Base-by-base conservation (phyloP, 2,113 vertebrate species). In the Cyrtonyx montezumae region DNA sequence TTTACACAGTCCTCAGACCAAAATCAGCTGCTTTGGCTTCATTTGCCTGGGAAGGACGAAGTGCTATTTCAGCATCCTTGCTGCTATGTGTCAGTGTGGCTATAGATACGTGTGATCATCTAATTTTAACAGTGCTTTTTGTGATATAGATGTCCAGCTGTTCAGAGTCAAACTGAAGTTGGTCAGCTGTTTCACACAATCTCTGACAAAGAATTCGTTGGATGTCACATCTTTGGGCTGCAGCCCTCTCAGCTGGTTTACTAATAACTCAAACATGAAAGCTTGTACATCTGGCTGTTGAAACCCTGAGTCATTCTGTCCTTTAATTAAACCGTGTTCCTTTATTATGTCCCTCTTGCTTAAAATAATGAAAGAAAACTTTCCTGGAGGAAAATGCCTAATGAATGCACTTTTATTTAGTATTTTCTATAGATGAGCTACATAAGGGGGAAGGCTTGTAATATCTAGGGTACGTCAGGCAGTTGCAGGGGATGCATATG, bases 401-500 rank as follows among this genome's bases (percentile, higher is more conserved):
- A 11, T 45, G 66, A 71, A 55, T 34, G 55, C 11, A 40, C 16
- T 89, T 87, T 18, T 81, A 34, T 67, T 84, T 48, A 32, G 53
- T 67, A 28, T 94, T 78, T 86, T 90, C 74, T 83, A 23, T 55
- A 45, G 65, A 85, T 59, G 32, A 84, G 68, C 56, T 65, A 73
- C 90, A 83, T 48, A 65, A 82, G 19, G 51, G 63, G 49, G 30
- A 59, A 65, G 84, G 36, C 74, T n/a, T 49, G 48, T 77, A 59
- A 28, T 84, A 87, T 88, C 78, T 79, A 40, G 87, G 34, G 11
- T 83, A 70, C 28, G 62, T 61, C 53, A 59, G 91, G 90, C 89
- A 78, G 92, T 96, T 91, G 76, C 75, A 76, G 84, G 89, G 95
- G 92, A 87, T 96, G 74, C 91, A 85, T 84, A 71, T 90, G 92